Percentiles rank a stretch among this genome's conserved stretches.
Evolutionary conservation across 2,888 invertebrate genomes (phyloP).

Genomic region (Epinotia ramella): DNA sequence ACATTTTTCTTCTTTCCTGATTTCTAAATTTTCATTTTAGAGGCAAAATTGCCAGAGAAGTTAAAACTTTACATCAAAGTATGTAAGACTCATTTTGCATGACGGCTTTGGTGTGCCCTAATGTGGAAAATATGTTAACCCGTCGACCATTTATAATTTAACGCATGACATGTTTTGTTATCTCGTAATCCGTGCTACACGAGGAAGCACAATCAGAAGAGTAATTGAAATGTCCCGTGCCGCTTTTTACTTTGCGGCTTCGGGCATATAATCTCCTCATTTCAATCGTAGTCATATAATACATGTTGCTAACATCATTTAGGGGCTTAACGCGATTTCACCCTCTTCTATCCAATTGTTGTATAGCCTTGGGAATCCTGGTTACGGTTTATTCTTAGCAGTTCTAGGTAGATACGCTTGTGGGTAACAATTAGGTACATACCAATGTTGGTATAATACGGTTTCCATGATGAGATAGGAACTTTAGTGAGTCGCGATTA

Average conservation of each 20-base stretch:
- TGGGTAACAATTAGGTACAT: not conserved
- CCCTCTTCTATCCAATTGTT: conserved; percentile 48
- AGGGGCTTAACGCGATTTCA: conserved; percentile 10
- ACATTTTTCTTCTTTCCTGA: not conserved
- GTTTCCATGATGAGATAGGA: not conserved
- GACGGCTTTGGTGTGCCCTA: conserved; percentile 5
- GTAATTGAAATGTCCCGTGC: conserved; percentile 56
- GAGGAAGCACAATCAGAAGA: conserved; percentile 44
- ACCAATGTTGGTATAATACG: not conserved
- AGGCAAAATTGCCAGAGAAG: not conserved
- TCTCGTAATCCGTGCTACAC: conserved; percentile 50
- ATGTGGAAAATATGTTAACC: conserved; percentile 49
- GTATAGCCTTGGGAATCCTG: not conserved
- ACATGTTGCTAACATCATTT: conserved; percentile 17
- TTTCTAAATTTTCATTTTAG: not conserved
- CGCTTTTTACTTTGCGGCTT: conserved; percentile 51
- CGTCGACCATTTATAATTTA: conserved; percentile 44
- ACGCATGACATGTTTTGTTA: conserved; percentile 51
- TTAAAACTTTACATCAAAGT: not conserved
- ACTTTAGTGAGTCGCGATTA: not conserved
- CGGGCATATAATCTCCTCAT: conserved; percentile 37
- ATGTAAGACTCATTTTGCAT: conserved; percentile 17
- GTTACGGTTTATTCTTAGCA: not conserved
- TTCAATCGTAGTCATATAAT: conserved; percentile 17
- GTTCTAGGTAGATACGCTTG: not conserved